These are phyloP conservation scores for Hofmannophila pseudospretella DNA, from an alignment of 2,888 invertebrate genomes.

Conservation along the genomic window DNA sequence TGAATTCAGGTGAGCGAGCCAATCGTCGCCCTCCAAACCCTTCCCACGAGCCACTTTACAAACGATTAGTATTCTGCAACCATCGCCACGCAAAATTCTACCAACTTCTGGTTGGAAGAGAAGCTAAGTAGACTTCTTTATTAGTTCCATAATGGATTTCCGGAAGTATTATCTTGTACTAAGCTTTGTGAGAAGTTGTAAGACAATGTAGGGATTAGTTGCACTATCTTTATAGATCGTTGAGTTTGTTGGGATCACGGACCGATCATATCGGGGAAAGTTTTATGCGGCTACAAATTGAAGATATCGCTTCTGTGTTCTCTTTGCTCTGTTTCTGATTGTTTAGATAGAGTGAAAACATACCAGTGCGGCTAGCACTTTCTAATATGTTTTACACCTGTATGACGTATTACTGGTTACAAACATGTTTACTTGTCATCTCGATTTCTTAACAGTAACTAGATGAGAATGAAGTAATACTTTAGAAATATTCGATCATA, in stretches of 20 bases:
- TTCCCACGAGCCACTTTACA: background rate
- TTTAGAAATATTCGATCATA: too few species aligned
- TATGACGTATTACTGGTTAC: too few species aligned
- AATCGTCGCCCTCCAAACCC: background rate
- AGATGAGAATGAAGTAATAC: too few species aligned
- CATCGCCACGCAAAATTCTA: conserved; percentile 8
- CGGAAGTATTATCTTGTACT: conserved; percentile 6
- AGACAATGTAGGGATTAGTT: background rate
- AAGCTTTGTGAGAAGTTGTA: background rate
- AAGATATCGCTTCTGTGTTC: too few species aligned
- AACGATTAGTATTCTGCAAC: conserved; percentile 7
- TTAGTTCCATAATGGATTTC: conserved; percentile 13
- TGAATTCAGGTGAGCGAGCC: background rate
- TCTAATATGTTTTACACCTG: too few species aligned
- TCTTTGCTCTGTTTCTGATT: too few species aligned
- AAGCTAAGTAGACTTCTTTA: conserved; percentile 12
- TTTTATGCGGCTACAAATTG: too few species aligned
- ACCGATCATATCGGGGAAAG: too few species aligned
- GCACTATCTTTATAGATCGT: background rate
- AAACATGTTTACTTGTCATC: too few species aligned
- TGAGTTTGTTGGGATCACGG: background rate
- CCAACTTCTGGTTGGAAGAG: conserved; percentile 7
- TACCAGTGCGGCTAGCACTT: too few species aligned
- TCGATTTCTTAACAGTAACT: too few species aligned
- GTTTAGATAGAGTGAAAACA: too few species aligned